Evolutionary conservation across 2,888 invertebrate genomes (phyloP), one percentile per base, ranked within the genome.

Genomic region (Diaperis boleti): DNA sequence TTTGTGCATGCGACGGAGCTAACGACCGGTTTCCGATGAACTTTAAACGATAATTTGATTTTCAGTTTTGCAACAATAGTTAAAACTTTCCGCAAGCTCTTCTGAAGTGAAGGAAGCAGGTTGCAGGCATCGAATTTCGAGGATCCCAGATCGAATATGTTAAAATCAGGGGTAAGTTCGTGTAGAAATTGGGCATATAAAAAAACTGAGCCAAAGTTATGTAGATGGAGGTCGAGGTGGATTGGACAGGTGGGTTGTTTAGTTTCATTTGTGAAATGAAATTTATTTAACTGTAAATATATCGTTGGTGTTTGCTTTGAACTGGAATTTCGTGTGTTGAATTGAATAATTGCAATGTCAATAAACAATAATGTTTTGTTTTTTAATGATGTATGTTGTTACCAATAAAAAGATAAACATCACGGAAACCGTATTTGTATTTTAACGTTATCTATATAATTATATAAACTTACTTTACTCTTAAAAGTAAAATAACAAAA

Each of bases 1-100:
- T 41, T 41, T 29, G 29, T 18, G 41, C 54, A 54, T 54, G 54
- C 41, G 42, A 54, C 11, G 11, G 13, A 26, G 52, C 42, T 39
- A 42, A 54, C 54, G 22, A 31, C 31, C 54, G 22, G 3, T 54
- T 54, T 42, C 42, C 54, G 8, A 26, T 26, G 8, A 26, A 26
- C 26, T 5, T 8, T 8, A 26, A n/a, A 5, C 44, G 26, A 45
- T 45, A 45, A 45, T 13, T 45, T 20, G 3, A 2, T 20, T 20
- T 18, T 15, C 15, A 39, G n/a, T 41, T 13, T 14, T 35, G 11
- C 3, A n/a, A 14, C n/a, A 35, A 35, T 1, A 13, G 1, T 35
- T 14, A 10, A 5, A 35, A 35, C 6, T 14, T 13, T 6, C 26
- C 8, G n/a, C 26, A 26, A 26, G 26, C 26, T 8, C 26, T 26